phyloP scores from a whole-genome alignment of 2,888 invertebrate genomes.

The Calliopum simillimum region DNA sequence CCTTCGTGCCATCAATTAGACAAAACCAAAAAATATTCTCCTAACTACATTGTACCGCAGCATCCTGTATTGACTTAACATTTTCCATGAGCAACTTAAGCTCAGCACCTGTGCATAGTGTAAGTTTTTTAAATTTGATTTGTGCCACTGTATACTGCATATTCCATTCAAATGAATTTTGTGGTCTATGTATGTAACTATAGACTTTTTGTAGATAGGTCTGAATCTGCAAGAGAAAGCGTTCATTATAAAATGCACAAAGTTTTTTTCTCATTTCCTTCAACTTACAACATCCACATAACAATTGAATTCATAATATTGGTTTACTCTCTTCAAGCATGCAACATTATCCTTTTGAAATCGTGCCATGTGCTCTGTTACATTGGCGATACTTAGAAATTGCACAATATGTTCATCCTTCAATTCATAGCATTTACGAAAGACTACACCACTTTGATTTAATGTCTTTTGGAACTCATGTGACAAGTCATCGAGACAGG shows the following conservation, averaged over 20 bases:
- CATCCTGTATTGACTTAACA: no score
- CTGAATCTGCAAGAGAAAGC: not conserved
- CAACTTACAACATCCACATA: not conserved
- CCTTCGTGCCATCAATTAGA: no score
- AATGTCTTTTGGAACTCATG: not conserved
- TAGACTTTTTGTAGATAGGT: not conserved
- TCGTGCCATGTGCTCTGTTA: not conserved
- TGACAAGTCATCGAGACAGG: not conserved
- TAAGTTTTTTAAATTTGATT: not conserved
- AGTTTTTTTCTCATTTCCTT: no score
- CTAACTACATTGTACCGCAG: no score
- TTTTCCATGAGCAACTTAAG: not conserved
- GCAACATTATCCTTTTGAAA: constrained; percentile 5
- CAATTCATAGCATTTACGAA: not conserved
- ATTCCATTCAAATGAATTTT: constrained; percentile 1
- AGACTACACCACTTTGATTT: not conserved
- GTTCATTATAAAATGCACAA: no score
- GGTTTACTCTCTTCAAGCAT: not conserved
- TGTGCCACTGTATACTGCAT: not conserved
- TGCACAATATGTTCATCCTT: not conserved
- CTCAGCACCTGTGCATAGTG: constrained; percentile 2
- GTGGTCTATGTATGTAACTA: constrained; percentile 1
- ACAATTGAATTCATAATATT: constrained; percentile 14
- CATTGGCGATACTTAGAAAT: constrained; percentile 8
- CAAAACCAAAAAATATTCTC: no score